Evolutionary conservation across 1,140 invertebrate genomes (phyloP).

Genomic region (Drosophila subobscura): DNA sequence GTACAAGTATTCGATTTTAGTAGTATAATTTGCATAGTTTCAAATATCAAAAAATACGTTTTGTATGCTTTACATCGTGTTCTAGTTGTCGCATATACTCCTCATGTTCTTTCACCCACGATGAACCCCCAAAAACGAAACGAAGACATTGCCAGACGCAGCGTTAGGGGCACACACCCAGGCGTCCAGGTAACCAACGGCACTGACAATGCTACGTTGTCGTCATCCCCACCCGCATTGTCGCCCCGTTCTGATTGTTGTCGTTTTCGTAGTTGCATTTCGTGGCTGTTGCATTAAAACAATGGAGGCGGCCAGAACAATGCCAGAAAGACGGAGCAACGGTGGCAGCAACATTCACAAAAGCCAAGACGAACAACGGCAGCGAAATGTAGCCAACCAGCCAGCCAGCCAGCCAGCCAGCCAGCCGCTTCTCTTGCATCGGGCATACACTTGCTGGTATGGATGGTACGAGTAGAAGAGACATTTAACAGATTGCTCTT

Average conservation of each 20-base stretch:
- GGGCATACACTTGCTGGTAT: slow-evolving; percentile 17
- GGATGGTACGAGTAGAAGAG: too few species aligned
- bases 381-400: background rate
- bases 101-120: too few species aligned
- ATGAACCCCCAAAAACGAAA: slow-evolving; percentile 10
- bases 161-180: background rate
- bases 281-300: slow-evolving; percentile 60
- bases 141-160: slow-evolving; percentile 17
- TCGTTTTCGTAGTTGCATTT: slow-evolving; percentile 49
- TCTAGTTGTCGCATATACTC: too few species aligned
- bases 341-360: slow-evolving; percentile 30
- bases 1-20: too few species aligned
- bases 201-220: slow-evolving; percentile 49
- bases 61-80: too few species aligned
- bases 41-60: too few species aligned
- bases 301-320: slow-evolving; percentile 51
- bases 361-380: slow-evolving; percentile 11
- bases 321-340: slow-evolving; percentile 28
- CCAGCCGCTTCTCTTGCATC: background rate
- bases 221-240: background rate
- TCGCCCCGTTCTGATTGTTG: background rate
- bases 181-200: slow-evolving; percentile 53
- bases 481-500: slow-evolving; percentile 21
- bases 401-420: background rate
- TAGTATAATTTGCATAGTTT: too few species aligned